phyloP scores from a whole-genome alignment of 2,113 vertebrate species.

The Enhydra lutris region DNA sequence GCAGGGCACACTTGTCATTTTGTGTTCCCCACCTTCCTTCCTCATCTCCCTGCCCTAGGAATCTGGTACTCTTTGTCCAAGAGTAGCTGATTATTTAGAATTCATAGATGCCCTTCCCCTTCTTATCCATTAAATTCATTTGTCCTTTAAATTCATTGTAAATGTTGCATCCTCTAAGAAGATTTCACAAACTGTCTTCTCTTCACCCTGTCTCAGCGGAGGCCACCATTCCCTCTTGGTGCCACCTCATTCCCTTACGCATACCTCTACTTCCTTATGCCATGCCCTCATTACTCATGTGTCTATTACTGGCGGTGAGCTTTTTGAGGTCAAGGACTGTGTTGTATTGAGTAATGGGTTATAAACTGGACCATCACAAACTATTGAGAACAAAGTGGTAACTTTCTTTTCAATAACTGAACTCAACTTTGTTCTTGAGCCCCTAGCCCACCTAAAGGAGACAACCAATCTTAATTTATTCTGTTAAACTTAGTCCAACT shows the following conservation, averaged over 20 bases:
- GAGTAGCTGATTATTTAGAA: background rate
- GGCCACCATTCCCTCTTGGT: background rate
- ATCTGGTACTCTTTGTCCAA: background rate
- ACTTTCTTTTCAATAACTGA: background rate
- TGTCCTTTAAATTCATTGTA: background rate
- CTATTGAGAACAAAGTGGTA: background rate
- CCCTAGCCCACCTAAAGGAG: background rate
- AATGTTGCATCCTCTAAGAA: background rate
- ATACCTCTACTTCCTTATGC: background rate
- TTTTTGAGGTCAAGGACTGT: background rate
- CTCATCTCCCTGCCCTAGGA: background rate
- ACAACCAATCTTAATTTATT: background rate
- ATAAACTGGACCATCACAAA: background rate
- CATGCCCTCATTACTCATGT: background rate
- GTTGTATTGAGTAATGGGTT: background rate
- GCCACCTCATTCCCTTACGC: background rate
- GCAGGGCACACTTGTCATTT: background rate
- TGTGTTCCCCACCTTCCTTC: background rate
- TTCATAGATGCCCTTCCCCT: background rate
- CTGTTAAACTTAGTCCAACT: background rate
- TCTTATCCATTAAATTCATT: background rate
- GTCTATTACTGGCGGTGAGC: background rate
- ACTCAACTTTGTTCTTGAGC: background rate
- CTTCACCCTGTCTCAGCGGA: background rate
- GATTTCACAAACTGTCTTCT: background rate